These are phyloP conservation scores for Heliconius congener DNA, from an alignment of 1,140 invertebrate species.

Conservation along the genomic window DNA sequence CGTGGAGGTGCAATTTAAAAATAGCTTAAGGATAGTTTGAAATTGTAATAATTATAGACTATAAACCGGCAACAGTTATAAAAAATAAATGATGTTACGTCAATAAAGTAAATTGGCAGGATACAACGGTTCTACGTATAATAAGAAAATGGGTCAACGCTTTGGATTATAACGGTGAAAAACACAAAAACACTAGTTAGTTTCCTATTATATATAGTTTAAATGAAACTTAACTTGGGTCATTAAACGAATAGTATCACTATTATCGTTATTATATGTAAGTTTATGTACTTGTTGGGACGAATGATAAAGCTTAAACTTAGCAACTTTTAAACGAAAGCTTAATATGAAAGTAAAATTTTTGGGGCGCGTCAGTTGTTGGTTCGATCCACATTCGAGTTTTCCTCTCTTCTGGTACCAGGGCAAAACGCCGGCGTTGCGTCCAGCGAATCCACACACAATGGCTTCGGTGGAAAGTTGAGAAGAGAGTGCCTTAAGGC, in stretches of 20 bases:
- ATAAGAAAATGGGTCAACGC: conserved; percentile 65
- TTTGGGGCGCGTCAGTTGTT: too few relatives aligned
- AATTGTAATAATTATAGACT: conserved; percentile 68
- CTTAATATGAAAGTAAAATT: background rate
- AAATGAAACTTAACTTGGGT: conserved; percentile 8
- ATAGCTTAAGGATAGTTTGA: conserved; percentile 73
- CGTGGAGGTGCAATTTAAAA: conserved; percentile 66
- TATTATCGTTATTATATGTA: background rate
- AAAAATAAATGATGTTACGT: conserved; percentile 75
- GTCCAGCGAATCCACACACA: too few relatives aligned
- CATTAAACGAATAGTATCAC: background rate
- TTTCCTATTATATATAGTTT: conserved; percentile 34
- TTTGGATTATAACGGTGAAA: conserved; percentile 38
- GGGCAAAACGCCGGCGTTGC: too few relatives aligned
- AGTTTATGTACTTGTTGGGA: background rate
- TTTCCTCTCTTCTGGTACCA: too few relatives aligned
- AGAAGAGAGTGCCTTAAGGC: too few relatives aligned
- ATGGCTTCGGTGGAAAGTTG: too few relatives aligned
- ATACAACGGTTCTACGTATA: conserved; percentile 47
- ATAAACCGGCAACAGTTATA: conserved; percentile 59
- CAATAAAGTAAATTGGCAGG: conserved; percentile 78
- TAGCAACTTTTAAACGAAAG: background rate
- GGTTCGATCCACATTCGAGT: too few relatives aligned
- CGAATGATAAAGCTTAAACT: background rate
- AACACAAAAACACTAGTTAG: conserved; percentile 44